Evolutionary conservation across 1,140 invertebrate species (phyloP).

Genomic region (Antheraea pernyi): DNA sequence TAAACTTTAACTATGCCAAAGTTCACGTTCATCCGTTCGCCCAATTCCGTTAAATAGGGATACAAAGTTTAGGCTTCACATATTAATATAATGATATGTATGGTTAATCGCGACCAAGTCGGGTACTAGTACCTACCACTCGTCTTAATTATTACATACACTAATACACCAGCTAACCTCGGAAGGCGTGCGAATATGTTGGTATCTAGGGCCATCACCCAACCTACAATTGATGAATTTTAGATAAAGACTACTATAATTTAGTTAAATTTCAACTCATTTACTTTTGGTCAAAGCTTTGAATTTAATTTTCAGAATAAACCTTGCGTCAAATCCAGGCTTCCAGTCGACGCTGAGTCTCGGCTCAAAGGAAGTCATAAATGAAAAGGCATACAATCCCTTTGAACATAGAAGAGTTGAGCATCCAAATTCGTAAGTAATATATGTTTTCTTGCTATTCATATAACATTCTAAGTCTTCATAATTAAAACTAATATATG

Average conservation of each 20-base stretch:
- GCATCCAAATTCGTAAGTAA: constrained; percentile 85
- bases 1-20: too few species aligned
- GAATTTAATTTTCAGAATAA: constrained; percentile 54
- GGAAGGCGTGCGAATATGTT: too few species aligned
- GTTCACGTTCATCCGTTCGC: too few species aligned
- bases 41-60: too few species aligned
- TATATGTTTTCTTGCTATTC: neutral
- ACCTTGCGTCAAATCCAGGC: constrained; percentile 65
- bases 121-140: too few species aligned
- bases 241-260: neutral
- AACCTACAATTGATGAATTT: too few species aligned
- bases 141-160: too few species aligned
- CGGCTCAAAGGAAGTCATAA: constrained; percentile 64
- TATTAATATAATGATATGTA: too few species aligned
- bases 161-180: too few species aligned
- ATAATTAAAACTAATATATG: neutral
- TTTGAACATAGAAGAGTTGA: constrained; percentile 85
- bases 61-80: too few species aligned
- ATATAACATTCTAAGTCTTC: neutral
- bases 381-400: constrained; percentile 81
- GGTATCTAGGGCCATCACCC: too few species aligned
- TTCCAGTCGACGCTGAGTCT: constrained; percentile 73
- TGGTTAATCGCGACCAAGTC: too few species aligned
- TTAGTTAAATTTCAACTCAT: neutral
- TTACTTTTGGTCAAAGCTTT: neutral